Base-by-base conservation (phyloP, 2,888 invertebrate species). In the Stenurella melanura region DNA sequence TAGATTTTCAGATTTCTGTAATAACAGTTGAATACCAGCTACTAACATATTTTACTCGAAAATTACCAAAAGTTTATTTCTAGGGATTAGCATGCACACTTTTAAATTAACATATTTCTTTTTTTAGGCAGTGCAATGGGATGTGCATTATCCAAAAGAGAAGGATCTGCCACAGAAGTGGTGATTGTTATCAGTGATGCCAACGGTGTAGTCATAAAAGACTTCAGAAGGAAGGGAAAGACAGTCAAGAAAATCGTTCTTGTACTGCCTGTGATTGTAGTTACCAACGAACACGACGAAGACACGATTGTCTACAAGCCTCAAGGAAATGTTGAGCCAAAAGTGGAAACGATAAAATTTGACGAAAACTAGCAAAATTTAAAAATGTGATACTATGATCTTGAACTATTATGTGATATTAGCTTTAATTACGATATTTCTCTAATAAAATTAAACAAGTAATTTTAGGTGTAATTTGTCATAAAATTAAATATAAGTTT, bases 231-330 rank as follows among this genome's bases (percentile, higher is more conserved):
- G 26, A 74, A 74, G 15, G 57, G 75, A 42, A 78, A 74, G 34
- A 73, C 67, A 17, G 58, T 76, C 17, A 63, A 74, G 57, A 73
- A 75, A 56, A 79, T 82, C 34, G 76, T 78, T 9, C 77, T 80
- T 26, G 69, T 80, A 18, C 68, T 80, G 11, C 82, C 82, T 0
- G 77, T 75, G 61, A 82, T 82, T 12, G 79, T 79, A 34, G 79
- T 82, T 11, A 70, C 70, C 60, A 70, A 70, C 38, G 70, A 70
- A 26, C 11, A 70, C 42, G 60, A 70, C 60, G 70, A 70, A 17
- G 42, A 70, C 4, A 70, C 70, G 9, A 19, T 70, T 6, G 70
- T 70, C 2, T 70, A 70, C n/a, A 70, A 70, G 19, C 70, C 70
- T 9, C 60, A 70, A 12, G 56, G 26, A 21, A 56, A 69, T 9